Conservation (phyloP, 2,888 invertebrate genomes). For the Melanargia galathea region DNA sequence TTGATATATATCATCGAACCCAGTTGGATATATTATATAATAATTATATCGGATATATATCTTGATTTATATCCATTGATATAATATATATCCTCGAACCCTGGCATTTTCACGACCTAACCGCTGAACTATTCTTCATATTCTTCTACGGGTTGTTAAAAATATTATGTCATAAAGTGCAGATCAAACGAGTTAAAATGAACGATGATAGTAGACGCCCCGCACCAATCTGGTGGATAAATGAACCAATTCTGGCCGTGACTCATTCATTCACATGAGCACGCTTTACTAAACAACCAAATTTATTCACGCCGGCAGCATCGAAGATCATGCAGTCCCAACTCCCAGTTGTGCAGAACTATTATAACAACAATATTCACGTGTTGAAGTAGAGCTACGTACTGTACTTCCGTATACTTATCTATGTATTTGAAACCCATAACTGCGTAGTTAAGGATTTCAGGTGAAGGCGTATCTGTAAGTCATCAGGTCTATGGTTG, state of each 20-base stretch:
- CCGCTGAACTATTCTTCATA: no score
- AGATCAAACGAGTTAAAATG: constrained; percentile 41
- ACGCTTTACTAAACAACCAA: constrained; percentile 62
- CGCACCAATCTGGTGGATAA: constrained; percentile 61
- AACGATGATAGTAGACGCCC: constrained; percentile 45
- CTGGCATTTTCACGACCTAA: no score
- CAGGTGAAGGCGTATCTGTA: not conserved
- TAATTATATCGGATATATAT: no score
- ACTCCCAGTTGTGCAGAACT: constrained; percentile 26
- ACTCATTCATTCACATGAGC: constrained; percentile 76
- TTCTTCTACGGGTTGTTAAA: not conserved
- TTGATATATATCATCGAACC: no score
- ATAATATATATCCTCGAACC: no score
- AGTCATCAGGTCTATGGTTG: not conserved
- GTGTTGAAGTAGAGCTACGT: no score
- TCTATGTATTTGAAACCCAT: not conserved
- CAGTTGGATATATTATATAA: no score
- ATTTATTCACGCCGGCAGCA: constrained; percentile 61
- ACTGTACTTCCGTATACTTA: no score
- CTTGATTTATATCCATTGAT: no score
- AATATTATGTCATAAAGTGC: constrained; percentile 14
- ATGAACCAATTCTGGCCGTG: constrained; percentile 69
- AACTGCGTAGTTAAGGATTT: not conserved
- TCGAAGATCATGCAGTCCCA: constrained; percentile 42
- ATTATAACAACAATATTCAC: no score